A percentile compares a stretch with the other conserved stretches of the same genome.
Evolutionary conservation across 2,888 invertebrate species (phyloP).

Genomic region (Watsonalla cultraria): DNA sequence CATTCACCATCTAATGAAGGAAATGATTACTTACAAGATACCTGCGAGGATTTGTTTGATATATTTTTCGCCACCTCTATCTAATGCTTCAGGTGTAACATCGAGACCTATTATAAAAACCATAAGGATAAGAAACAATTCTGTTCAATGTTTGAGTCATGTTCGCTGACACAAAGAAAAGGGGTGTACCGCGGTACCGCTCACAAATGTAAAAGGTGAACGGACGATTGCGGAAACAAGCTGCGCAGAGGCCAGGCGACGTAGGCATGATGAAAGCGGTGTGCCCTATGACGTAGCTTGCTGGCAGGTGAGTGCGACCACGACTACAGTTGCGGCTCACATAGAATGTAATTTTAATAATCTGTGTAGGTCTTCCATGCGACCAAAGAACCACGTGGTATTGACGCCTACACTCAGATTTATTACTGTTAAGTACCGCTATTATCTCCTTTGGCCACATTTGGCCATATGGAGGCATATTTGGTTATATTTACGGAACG

Average conservation of each 20-base stretch:
- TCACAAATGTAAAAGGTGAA: conserved; percentile 54
- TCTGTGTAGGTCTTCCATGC: conserved; percentile 30
- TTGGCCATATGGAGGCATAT: conserved; percentile 10
- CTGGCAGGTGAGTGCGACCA: neutral
- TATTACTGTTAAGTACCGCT: conserved; percentile 16
- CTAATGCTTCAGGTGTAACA: no score
- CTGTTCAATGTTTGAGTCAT: no score
- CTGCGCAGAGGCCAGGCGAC: conserved; percentile 42
- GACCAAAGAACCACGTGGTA: conserved; percentile 13
- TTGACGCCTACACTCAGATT: conserved; percentile 16
- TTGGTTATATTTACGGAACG: conserved; percentile 43
- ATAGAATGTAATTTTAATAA: conserved; percentile 19
- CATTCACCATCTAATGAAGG: no score
- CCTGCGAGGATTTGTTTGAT: no score
- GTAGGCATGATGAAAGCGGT: conserved; percentile 52
- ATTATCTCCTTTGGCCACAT: conserved; percentile 21
- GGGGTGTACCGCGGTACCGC: conserved; percentile 16
- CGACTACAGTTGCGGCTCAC: conserved; percentile 7
- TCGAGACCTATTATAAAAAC: no score
- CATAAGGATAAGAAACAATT: no score
- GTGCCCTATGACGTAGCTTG: conserved; percentile 41
- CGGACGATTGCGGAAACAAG: conserved; percentile 64
- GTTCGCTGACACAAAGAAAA: conserved; percentile 14
- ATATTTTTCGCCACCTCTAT: no score
- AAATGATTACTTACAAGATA: no score